These are phyloP conservation scores for Drosophila peninsularis DNA, from an alignment of 2,888 invertebrate species.

Conservation along the genomic window DNA sequence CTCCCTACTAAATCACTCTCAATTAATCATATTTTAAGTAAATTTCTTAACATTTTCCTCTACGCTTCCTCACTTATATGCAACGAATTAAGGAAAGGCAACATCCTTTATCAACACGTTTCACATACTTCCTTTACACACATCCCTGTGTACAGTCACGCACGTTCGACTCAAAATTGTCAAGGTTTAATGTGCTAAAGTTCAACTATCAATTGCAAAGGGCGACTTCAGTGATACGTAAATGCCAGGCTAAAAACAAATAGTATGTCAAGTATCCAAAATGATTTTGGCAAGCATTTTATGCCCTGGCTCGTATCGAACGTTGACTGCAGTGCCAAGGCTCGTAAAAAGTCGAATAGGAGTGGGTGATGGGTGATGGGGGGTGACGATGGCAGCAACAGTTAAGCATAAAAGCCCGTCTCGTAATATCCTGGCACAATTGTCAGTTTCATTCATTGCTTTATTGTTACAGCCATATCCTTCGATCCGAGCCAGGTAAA, in stretches of 20 bases:
- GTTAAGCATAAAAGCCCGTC: constrained; percentile 33
- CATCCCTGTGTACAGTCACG: not conserved
- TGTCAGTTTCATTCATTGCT: constrained; percentile 58
- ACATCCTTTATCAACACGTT: not conserved
- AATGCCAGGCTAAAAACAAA: constrained; percentile 13
- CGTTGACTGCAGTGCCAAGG: constrained; percentile 32
- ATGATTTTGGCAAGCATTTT: constrained; percentile 31
- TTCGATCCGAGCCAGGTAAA: constrained; percentile 51
- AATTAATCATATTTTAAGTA: not conserved
- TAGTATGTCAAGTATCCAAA: constrained; percentile 26
- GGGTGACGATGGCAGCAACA: constrained; percentile 30
- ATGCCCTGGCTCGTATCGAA: constrained; percentile 15
- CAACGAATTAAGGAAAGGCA: not conserved
- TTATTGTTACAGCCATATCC: constrained; percentile 51
- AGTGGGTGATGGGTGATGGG: not conserved
- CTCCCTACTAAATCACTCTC: not conserved
- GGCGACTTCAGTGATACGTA: not conserved
- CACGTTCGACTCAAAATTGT: not conserved
- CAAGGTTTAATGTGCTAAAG: not conserved
- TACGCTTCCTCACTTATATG: not conserved
- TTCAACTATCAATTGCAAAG: constrained; percentile 16
- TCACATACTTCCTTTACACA: not conserved
- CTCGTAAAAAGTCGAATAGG: constrained; percentile 31
- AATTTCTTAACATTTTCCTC: not conserved
- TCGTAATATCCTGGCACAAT: constrained; percentile 69